Conservation (phyloP, 2,113 vertebrate species). For the Aptenodytes forsteri region DNA sequence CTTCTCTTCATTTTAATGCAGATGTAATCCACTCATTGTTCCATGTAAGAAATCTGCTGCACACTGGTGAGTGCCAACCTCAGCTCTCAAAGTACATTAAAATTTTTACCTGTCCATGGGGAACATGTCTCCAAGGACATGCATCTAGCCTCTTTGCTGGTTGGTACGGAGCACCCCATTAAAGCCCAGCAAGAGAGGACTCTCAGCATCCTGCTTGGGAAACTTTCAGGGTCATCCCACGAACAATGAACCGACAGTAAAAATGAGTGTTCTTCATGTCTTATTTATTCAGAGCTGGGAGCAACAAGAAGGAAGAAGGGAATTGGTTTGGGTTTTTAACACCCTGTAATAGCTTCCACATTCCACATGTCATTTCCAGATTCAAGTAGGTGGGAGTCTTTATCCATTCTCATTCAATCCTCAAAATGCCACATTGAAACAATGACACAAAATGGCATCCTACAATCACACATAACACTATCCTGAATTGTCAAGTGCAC, state of each 20-base stretch:
- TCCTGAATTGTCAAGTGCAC: background rate
- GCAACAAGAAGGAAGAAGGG: background rate
- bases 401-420: background rate
- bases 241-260: background rate
- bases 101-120: background rate
- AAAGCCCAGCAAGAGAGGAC: background rate
- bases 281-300: background rate
- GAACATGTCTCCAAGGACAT: background rate
- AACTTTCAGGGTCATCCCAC: background rate
- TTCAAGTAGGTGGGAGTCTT: background rate
- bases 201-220: background rate
- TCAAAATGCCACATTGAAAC: background rate
- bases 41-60: background rate
- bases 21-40: background rate
- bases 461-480: background rate
- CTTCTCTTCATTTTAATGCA: background rate
- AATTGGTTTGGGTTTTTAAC: background rate
- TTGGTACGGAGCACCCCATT: background rate
- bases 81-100: background rate
- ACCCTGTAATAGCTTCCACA: background rate
- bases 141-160: background rate
- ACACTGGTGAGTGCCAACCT: background rate
- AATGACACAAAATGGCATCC: background rate
- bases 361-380: background rate
- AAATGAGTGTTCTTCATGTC: background rate